These are phyloP conservation scores for Andricus grossulariae DNA, from an alignment of 1,140 invertebrate species.

Conservation along the genomic window DNA sequence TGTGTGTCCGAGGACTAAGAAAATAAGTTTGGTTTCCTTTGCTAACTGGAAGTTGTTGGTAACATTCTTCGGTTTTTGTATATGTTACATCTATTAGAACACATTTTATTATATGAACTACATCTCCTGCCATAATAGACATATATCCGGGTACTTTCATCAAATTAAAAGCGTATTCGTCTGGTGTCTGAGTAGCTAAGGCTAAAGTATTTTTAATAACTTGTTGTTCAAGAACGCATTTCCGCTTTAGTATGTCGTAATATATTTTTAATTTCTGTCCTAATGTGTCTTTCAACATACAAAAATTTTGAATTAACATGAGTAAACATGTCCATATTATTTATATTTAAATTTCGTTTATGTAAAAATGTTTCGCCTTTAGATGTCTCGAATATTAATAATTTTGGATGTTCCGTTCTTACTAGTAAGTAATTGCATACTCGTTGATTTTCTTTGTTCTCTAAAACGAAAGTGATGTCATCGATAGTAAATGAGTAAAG, in stretches of 20 bases:
- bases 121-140: too few species aligned
- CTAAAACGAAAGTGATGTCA: slow-evolving; percentile 37
- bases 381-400: too few species aligned
- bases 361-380: background rate
- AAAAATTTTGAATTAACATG: slow-evolving; percentile 51
- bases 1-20: too few species aligned
- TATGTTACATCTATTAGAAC: too few species aligned
- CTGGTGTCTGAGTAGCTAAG: slow-evolving; percentile 37
- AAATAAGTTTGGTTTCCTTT: too few species aligned
- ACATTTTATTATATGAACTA: too few species aligned
- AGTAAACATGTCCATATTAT: slow-evolving; percentile 32
- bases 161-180: slow-evolving; percentile 40
- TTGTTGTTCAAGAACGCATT: slow-evolving; percentile 42
- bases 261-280: slow-evolving; percentile 37
- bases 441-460: too few species aligned
- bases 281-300: slow-evolving; percentile 45
- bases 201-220: slow-evolving; percentile 38
- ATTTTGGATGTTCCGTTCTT: slow-evolving; percentile 37
- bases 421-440: too few species aligned
- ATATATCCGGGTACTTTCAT: too few species aligned
- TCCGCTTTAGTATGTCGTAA: slow-evolving; percentile 27
- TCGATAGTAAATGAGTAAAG: slow-evolving; percentile 20
- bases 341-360: slow-evolving; percentile 9
- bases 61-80: too few species aligned
- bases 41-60: too few species aligned